Base-by-base conservation (phyloP, 2,888 invertebrate genomes). In the Merodon equestris region DNA sequence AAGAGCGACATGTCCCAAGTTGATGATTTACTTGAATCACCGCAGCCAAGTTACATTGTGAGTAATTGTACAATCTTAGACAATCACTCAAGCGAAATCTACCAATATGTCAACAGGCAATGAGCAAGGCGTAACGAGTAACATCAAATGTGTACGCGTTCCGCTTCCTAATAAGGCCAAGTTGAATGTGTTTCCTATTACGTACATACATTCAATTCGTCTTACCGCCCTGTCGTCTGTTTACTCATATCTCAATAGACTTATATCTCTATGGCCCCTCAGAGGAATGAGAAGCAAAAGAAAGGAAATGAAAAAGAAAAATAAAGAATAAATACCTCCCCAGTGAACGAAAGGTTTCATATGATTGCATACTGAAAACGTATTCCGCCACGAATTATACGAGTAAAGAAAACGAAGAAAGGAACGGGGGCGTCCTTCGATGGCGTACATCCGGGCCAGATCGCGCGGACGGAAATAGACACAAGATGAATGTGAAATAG, bases 401-500 rank as follows among this genome's bases (percentile, higher is more conserved):
- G 19, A 2, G 36, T 12, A 14, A 45, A 2, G 38, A 51, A 50
- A 13, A 47, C 12, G 27, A 14, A 14, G 17, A 36, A 45, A 64
- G 9, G 48, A 27, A 10, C 19, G 57, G 34, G 58, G 7, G 27
- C 57, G 38, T 58, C 57, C 56, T 44, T 18, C n/a, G 36, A 5
- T 36, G 36, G 7, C 10, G 10, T 17, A 36, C 15, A 17, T 15
- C 42, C 60, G 48, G 36, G 14, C 54, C 45, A 45, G 27, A 70
- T 50, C 61, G 71, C 47, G 42, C 47, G 50, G 47, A 73, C 61
- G 73, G 42, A 77, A 73, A 72, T 77, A 77, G 73, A 72, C 77
- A 73, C 67, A 77, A 68, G 57, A 77, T 73, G 63, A 68, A 72
- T 72, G 73, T 44, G 73, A 19, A 77, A 77, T 73, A 61, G 73